Evolutionary conservation across 2,797 vertebrate genomes (phyloP).

Genomic region (Tapera naevia): DNA sequence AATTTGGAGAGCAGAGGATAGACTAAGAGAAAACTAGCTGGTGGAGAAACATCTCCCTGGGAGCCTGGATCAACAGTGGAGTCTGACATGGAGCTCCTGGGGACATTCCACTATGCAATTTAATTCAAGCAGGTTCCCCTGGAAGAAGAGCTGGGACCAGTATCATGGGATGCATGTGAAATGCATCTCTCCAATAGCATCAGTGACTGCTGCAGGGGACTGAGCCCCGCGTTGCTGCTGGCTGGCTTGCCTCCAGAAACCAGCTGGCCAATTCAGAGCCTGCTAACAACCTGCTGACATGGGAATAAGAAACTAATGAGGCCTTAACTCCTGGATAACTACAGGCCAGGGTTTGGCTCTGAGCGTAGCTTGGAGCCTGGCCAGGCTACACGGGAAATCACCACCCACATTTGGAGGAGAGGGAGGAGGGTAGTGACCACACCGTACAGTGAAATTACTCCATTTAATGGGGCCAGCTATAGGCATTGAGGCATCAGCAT

Average conservation of each 20-base stretch:
- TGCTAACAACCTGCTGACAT: slow-evolving; percentile 59
- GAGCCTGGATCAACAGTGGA: background rate
- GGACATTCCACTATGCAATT: background rate
- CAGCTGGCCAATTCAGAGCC: background rate
- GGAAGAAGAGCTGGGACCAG: background rate
- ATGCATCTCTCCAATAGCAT: background rate
- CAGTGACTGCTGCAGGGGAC: background rate
- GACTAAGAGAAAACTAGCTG: background rate
- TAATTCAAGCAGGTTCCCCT: background rate
- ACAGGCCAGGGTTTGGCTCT: slow-evolving; percentile 25
- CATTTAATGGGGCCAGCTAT: fast-evolving
- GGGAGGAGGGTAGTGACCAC: fast-evolving
- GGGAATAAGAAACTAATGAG: slow-evolving; percentile 64
- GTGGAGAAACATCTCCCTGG: background rate
- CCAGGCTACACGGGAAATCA: background rate
- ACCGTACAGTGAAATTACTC: background rate
- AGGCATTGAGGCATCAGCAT: fast-evolving
- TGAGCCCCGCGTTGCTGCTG: background rate
- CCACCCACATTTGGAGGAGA: fast-evolving
- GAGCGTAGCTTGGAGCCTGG: background rate
- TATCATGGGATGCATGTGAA: background rate
- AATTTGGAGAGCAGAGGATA: background rate
- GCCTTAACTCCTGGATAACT: slow-evolving; percentile 56
- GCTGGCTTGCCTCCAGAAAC: slow-evolving; percentile 25
- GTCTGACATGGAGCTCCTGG: background rate